Evolutionary conservation across 92 coral and sea anemone species (phyloP).

Genomic region (Desmophyllum pertusum): DNA sequence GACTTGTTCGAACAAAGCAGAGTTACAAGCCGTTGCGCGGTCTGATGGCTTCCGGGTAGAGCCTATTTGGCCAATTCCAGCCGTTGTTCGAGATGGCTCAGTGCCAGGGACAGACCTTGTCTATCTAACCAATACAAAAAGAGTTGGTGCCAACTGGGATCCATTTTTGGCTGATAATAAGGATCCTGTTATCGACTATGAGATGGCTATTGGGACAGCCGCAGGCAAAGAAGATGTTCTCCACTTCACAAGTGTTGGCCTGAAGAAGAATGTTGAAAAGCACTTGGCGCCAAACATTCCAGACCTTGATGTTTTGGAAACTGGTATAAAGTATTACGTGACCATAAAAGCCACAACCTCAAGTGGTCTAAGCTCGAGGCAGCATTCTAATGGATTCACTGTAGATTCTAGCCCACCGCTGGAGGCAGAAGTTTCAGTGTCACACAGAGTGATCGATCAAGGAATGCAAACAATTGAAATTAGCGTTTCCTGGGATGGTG

Average conservation of each 20-base stretch:
- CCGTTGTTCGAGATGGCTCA: constrained; percentile 72
- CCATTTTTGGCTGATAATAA: constrained; percentile 64
- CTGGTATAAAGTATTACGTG: constrained; percentile 76
- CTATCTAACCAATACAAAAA: constrained; percentile 60
- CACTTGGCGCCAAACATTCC: constrained; percentile 64
- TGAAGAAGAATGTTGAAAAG: constrained; percentile 48
- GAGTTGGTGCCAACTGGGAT: constrained; percentile 82
- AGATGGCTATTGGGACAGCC: constrained; percentile 79
- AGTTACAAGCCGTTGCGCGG: constrained; percentile 42
- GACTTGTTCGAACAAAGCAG: constrained; percentile 74
- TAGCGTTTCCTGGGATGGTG: constrained; percentile 69
- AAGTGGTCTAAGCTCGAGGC: constrained; percentile 69
- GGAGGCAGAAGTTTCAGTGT: constrained; percentile 52
- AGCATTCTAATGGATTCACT: constrained; percentile 77
- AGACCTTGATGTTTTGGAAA: constrained; percentile 45
- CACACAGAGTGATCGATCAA: constrained; percentile 62
- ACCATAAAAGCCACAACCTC: constrained; percentile 73
- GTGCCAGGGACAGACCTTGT: constrained; percentile 49
- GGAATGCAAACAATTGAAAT: constrained; percentile 53
- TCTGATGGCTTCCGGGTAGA: constrained; percentile 87
- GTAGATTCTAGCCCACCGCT: constrained; percentile 82
- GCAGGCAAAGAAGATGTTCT: constrained; percentile 67
- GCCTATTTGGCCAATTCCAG: constrained; percentile 80
- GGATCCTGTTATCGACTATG: constrained; percentile 81
- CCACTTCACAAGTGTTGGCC: constrained; percentile 72